Base-by-base conservation (phyloP, 2,888 invertebrate genomes). In the Bedellia somnulentella region DNA sequence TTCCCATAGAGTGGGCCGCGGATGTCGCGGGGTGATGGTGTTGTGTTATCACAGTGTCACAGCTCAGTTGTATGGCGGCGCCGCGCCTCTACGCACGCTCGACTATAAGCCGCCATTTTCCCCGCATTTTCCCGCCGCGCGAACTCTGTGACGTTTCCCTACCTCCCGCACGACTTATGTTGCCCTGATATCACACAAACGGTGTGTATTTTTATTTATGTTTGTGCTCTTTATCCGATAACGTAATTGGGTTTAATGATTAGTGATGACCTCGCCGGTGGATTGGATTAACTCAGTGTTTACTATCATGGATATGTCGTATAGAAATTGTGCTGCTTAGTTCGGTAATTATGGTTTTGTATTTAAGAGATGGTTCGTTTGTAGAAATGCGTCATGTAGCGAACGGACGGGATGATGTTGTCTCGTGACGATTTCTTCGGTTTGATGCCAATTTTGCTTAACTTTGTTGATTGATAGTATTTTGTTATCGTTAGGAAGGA, bases 151-250 rank as follows among this genome's bases (percentile, higher is more conserved):
- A 46, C 45, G 45, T 57, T 66, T 57, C 49, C 61, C 58, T 46
- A 50, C 43, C 45, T 48, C 47, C 41, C 43, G 35, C 38, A 36
- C 44, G 41, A 39, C 40, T 61, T 54, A 63, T 66, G 64, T 60
- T 62, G 51, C 54, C 52, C 49, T 61, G 56, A 61, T 52, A 55
- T 47, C 46, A 46, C 47, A 49, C 47, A 46, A 51, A 57, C 60
- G 56, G 56, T 60, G 61, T 66, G 62, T 61, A 60, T 58, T n/a
- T n/a, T n/a, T n/a, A n/a, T n/a, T n/a, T n/a, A 51, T 35, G 49
- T 39, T 45, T 43, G 46, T 48, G 57, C 43, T 44, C 5, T 48
- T 44, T 26, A 18, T 43, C 36, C 43, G 45, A 44, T 48, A 45
- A 45, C 39, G 46, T 51, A 47, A 33, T 60, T 43, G 47, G 52